Evolutionary conservation across 2,888 invertebrate species (phyloP).

Genomic region (Drosophila phalerata): DNA sequence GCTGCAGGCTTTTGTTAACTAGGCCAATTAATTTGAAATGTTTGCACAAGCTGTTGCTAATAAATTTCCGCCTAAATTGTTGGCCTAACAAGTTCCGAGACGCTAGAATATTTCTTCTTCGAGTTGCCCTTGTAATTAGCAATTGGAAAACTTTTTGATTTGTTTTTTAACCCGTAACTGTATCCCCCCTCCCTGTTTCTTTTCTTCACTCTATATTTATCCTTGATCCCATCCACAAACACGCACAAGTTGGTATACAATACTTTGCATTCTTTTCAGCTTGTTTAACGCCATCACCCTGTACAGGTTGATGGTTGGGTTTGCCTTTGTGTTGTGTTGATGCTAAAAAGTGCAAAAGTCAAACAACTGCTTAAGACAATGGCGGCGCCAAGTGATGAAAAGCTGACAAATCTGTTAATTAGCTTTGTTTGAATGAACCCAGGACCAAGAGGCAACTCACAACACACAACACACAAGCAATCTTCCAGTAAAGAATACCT

Average conservation of each 20-base stretch:
- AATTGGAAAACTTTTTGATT: slow-evolving; percentile 68
- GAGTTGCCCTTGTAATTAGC: slow-evolving; percentile 67
- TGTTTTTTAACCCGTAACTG: slow-evolving; percentile 19
- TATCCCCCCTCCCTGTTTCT: neutral
- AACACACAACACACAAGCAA: neutral
- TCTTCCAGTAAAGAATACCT: neutral
- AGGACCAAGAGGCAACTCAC: slow-evolving; percentile 12
- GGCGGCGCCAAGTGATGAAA: slow-evolving; percentile 70
- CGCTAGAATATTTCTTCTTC: slow-evolving; percentile 21
- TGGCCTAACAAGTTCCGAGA: slow-evolving; percentile 52
- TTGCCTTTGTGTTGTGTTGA: slow-evolving; percentile 41
- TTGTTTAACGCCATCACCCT: slow-evolving; percentile 17
- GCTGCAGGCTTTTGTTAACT: slow-evolving; percentile 68
- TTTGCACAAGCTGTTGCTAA: slow-evolving; percentile 72
- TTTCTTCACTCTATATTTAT: neutral
- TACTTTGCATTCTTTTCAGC: slow-evolving; percentile 61
- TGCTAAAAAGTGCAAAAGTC: slow-evolving; percentile 76
- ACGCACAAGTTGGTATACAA: slow-evolving; percentile 37
- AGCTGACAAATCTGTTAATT: slow-evolving; percentile 83
- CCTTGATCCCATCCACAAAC: slow-evolving; percentile 14
- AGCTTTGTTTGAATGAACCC: slow-evolving; percentile 77
- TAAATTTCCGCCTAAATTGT: slow-evolving; percentile 79
- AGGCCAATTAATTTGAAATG: slow-evolving; percentile 72
- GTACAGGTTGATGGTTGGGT: slow-evolving; percentile 23
- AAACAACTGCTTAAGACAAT: slow-evolving; percentile 74